phyloP scores from a whole-genome alignment of 2,113 vertebrate species.

The Plecotus auritus region DNA sequence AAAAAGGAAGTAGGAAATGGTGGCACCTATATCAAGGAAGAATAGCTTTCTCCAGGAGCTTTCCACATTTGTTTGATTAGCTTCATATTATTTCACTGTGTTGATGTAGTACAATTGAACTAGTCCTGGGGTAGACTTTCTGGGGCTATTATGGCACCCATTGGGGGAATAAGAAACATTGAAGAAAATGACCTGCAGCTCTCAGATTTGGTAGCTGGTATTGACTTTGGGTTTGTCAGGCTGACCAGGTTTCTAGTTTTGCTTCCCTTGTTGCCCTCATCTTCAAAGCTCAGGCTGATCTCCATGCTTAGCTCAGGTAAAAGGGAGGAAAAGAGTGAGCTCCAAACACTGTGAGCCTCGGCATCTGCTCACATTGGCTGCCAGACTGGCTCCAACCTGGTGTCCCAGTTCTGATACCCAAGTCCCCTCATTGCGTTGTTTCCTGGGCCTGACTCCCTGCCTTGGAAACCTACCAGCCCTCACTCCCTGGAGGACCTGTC shows the following conservation, averaged over 20 bases:
- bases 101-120: not conserved
- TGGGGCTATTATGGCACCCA: not conserved
- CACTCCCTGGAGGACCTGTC: not conserved
- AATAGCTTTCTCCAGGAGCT: not conserved
- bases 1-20: not conserved
- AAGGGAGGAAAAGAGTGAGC: not conserved
- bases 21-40: not conserved
- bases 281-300: not conserved
- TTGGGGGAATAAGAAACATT: not conserved
- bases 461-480: slow-evolving; percentile 33
- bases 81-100: not conserved
- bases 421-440: not conserved
- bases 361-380: not conserved
- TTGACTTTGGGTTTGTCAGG: not conserved
- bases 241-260: not conserved
- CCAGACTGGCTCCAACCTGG: not conserved
- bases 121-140: not conserved
- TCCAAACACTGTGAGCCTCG: not conserved
- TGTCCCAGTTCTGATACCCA: slow-evolving; percentile 6
- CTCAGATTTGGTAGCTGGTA: not conserved
- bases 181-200: not conserved
- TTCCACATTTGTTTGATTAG: not conserved
- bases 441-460: not conserved
- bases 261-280: not conserved
- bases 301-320: not conserved